Evolutionary conservation across 1,140 invertebrate species (phyloP).

Genomic region (Anthonomus grandis): DNA sequence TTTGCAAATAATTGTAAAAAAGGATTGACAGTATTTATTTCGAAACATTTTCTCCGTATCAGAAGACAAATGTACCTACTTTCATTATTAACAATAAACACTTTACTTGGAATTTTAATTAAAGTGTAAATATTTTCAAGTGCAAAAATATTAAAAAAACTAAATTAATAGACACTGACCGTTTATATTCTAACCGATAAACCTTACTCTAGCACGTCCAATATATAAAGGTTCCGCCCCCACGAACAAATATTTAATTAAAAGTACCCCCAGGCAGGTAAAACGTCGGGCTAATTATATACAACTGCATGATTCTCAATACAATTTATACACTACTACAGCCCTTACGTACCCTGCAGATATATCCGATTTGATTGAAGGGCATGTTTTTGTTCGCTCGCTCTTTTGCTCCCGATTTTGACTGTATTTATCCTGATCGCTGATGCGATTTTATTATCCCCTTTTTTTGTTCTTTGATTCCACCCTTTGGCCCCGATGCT

Average conservation of each 20-base stretch:
- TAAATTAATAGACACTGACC: no score
- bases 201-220: conserved; percentile 2
- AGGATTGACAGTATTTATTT: no score
- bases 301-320: conserved; percentile 23
- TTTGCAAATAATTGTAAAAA: no score
- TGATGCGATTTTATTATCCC: conserved; percentile 25
- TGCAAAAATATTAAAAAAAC: no score
- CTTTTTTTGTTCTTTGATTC: conserved; percentile 2
- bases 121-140: no score
- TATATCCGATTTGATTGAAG: conserved; percentile 16
- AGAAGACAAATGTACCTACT: no score
- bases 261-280: conserved; percentile 23
- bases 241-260: conserved; percentile 24
- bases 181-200: no score
- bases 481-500: not conserved
- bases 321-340: conserved; percentile 16
- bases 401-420: conserved; percentile 6
- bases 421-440: conserved; percentile 11
- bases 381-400: conserved; percentile 9
- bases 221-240: not conserved
- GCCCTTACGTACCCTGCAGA: not conserved
- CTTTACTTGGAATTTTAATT: no score
- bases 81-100: no score
- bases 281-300: conserved; percentile 20
- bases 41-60: no score